Base-by-base conservation (phyloP, 2,113 vertebrate genomes). In the Esox niger region DNA sequence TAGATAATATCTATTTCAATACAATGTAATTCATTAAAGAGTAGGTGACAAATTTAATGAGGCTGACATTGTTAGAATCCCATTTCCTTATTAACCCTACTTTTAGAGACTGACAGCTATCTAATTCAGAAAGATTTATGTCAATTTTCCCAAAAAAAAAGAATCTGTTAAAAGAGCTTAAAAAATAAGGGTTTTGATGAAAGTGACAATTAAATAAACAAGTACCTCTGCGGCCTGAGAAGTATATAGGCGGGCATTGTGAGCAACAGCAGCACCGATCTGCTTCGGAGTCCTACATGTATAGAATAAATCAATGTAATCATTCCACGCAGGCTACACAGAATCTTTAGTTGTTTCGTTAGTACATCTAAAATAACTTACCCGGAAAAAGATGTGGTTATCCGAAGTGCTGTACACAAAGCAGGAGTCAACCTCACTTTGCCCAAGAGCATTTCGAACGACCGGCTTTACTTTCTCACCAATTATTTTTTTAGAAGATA, bases 171-270 rank as follows among this genome's bases (percentile, higher is more conserved):
- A n/a, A n/a, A n/a, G n/a, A n/a, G n/a, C n/a, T n/a, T n/a, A n/a
- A n/a, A n/a, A n/a, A n/a, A n/a, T n/a, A n/a, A n/a, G n/a, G n/a
- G n/a, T n/a, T n/a, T 17, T 17, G 8, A 54, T 54, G 49, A 54
- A 17, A 54, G 21, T 7, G 21, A 6, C 20, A 15, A 17, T 26
- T 17, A 11, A 1, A 5, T n/a, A n/a, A n/a, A 21, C 20, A 61
- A 60, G 9, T 81, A 92, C 91, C 91, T 91, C 73, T 3, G 90
- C 85, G 1, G 89, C 72, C 58, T 89, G 88, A 58, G 80, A 88
- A 1, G 82, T 86, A 38, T 91, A 91, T 0, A 81, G 79, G 62
- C 91, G 89, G 1, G 72, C 30, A 63, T 75, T 79, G 6, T 76
- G 75, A 2, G 71, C 64, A 1, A 78, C 62, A 2, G 77, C 26